These are phyloP conservation scores for Spheniscus mendiculus DNA, from an alignment of 2,113 vertebrate genomes.

Conservation along the genomic window DNA sequence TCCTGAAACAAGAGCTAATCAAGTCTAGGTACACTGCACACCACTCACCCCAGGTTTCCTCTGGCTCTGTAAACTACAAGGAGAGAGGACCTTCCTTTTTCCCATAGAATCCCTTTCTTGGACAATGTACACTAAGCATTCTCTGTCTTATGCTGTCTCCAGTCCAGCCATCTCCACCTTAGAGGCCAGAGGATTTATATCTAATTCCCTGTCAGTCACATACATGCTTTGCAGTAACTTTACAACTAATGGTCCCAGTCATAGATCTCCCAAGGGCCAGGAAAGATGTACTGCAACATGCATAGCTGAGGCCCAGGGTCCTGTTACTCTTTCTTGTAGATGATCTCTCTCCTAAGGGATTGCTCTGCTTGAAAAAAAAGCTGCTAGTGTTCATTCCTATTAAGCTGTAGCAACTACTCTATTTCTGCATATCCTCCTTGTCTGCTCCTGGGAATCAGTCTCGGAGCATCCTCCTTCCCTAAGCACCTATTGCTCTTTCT, in stretches of 20 bases:
- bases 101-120: not conserved
- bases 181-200: not conserved
- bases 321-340: not conserved
- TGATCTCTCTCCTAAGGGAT: not conserved
- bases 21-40: not conserved
- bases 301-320: not conserved
- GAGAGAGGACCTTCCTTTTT: not conserved
- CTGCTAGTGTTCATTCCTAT: not conserved
- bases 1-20: not conserved
- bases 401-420: not conserved
- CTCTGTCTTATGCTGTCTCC: not conserved
- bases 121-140: fast-evolving
- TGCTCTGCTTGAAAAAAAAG: not conserved
- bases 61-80: not conserved
- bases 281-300: not conserved
- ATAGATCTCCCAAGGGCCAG: not conserved
- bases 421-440: not conserved
- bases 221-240: not conserved
- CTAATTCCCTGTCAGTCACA: not conserved
- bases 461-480: not conserved
- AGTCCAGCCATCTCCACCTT: not conserved
- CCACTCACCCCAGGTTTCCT: not conserved
- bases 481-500: not conserved
- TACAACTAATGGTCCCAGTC: not conserved
- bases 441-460: not conserved